These are phyloP conservation scores for Lophius piscatorius DNA, from an alignment of 2,113 vertebrate species.

Conservation along the genomic window DNA sequence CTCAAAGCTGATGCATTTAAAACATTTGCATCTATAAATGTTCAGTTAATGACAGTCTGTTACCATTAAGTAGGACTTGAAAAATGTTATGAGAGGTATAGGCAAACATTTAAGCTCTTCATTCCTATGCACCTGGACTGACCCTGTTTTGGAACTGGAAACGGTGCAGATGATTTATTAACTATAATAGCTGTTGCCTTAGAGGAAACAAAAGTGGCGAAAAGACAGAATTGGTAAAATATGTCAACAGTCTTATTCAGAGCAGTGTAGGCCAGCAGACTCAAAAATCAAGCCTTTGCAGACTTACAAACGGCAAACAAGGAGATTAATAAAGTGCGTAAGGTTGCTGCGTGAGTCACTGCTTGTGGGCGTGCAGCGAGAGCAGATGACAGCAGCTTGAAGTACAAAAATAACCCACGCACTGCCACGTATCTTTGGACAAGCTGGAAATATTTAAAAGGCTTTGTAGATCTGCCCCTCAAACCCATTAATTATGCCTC, in stretches of 20 bases:
- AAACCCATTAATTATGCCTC: too few relatives aligned
- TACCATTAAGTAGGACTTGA: too few relatives aligned
- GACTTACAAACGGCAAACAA: conserved; percentile 1
- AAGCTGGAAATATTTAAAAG: background rate
- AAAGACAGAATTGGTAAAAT: conserved; percentile 10
- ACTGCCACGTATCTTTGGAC: background rate
- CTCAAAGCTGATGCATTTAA: too few relatives aligned
- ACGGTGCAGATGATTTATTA: conserved; percentile 14
- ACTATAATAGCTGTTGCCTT: conserved; percentile 29
- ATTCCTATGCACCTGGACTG: conserved; percentile 37
- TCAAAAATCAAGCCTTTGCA: conserved; percentile 6
- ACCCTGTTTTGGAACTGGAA: conserved; percentile 22
- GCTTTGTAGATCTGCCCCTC: background rate
- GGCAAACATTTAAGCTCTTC: conserved; percentile 15
- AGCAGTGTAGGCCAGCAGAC: background rate
- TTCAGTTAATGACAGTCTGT: too few relatives aligned
- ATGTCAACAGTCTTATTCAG: conserved; percentile 17
- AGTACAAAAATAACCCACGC: conserved; percentile 11
- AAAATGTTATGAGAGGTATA: background rate
- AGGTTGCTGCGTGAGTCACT: conserved; percentile 29
- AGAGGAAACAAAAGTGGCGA: conserved; percentile 28
- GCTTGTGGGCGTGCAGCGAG: conserved; percentile 7
- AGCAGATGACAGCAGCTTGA: conserved; percentile 26
- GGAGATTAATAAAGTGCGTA: conserved; percentile 9
- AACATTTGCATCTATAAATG: too few relatives aligned